Percentiles rank a stretch among this genome's conserved stretches.
phyloP scores from a whole-genome alignment of 2,797 vertebrate genomes.

The Thalassophryne amazonica region DNA sequence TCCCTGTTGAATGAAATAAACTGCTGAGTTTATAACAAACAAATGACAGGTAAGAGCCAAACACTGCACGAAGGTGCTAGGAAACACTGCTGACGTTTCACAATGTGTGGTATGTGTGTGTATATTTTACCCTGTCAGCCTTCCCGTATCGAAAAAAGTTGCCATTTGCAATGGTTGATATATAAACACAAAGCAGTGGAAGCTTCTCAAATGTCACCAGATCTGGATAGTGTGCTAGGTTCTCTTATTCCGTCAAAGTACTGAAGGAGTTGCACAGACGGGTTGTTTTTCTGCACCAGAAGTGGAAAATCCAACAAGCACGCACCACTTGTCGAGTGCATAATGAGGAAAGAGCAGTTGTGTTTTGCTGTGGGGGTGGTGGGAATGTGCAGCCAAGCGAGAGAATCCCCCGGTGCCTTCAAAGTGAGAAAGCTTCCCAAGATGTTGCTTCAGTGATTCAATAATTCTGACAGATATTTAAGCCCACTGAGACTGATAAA shows the following conservation, averaged over 20 bases:
- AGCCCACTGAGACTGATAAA: conserved; percentile 1
- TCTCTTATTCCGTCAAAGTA: conserved; percentile 37
- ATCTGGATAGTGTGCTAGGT: conserved; percentile 38
- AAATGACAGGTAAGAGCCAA: conserved; percentile 48
- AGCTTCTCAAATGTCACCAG: conserved; percentile 53
- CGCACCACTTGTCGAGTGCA: conserved; percentile 45
- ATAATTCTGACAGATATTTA: conserved; percentile 20
- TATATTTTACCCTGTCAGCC: not conserved
- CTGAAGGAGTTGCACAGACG: conserved; percentile 19
- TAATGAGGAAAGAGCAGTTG: conserved; percentile 39
- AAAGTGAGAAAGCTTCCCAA: conserved; percentile 13
- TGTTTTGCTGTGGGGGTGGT: conserved; percentile 35
- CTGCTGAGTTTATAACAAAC: conserved; percentile 53
- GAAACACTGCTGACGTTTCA: conserved; percentile 62
- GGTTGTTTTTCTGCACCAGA: conserved; percentile 53
- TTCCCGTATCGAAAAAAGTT: conserved; percentile 28
- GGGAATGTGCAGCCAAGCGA: conserved; percentile 25
- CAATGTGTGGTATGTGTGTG: conserved; percentile 17
- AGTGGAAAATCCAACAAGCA: conserved; percentile 66
- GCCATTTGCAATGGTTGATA: conserved; percentile 50
- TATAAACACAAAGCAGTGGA: conserved; percentile 41
- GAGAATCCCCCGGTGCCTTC: conserved; percentile 33
- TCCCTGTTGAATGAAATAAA: conserved; percentile 52
- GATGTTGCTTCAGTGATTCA: conserved; percentile 5
- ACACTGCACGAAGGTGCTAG: conserved; percentile 46